These are phyloP conservation scores for Amazona vittata DNA, from an alignment of 2,113 vertebrate species.

Conservation along the genomic window DNA sequence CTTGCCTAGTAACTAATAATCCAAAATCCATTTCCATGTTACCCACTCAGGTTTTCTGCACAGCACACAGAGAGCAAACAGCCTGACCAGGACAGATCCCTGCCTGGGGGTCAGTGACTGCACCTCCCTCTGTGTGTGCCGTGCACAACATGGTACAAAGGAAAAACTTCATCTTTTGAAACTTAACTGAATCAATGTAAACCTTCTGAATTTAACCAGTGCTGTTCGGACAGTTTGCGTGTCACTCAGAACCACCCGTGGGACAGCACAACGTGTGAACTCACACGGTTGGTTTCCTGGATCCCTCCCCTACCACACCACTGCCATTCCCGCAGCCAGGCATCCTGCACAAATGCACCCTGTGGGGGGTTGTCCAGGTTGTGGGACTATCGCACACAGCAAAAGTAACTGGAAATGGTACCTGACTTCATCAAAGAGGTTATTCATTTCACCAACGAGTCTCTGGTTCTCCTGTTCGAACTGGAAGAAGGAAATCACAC, in stretches of 20 bases:
- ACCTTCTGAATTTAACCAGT: not conserved
- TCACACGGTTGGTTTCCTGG: fast-evolving
- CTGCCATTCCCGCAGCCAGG: fast-evolving
- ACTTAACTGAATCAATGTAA: fast-evolving
- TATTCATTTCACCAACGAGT: conserved; percentile 94
- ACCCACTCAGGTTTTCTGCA: fast-evolving
- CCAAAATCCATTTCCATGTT: not conserved
- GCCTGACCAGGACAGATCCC: not conserved
- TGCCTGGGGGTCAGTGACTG: fast-evolving
- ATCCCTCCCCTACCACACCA: not conserved
- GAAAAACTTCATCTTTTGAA: not conserved
- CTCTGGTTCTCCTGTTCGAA: conserved; percentile 98
- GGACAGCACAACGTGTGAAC: not conserved
- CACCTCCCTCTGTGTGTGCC: not conserved
- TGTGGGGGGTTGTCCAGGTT: conserved; percentile 18
- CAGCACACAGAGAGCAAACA: not conserved
- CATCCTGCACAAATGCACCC: not conserved
- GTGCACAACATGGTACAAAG: fast-evolving
- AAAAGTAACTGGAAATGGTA: not conserved
- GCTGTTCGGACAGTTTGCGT: not conserved
- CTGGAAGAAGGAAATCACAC: conserved; percentile 62
- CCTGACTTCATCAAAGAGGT: conserved; percentile 95
- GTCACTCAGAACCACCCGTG: not conserved
- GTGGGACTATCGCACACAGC: fast-evolving
- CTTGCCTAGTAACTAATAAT: not conserved